These are phyloP conservation scores for Dendrocincla fuliginosa DNA, from an alignment of 2,797 vertebrate species.

Conservation along the genomic window DNA sequence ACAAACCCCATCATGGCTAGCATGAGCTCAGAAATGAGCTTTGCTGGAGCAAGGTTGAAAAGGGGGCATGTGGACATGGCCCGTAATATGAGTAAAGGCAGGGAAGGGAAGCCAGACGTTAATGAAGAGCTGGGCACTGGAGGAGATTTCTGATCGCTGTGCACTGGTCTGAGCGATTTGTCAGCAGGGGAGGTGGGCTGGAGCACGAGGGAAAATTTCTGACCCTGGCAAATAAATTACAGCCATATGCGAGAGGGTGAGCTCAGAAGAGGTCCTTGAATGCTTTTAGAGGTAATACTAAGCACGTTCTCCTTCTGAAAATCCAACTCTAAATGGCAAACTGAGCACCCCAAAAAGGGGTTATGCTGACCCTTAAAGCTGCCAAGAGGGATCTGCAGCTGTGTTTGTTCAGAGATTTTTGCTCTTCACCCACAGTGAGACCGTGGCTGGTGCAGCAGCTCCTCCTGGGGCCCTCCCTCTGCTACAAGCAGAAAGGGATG, in stretches of 20 bases:
- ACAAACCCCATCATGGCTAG: background rate
- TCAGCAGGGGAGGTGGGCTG: conserved; percentile 20
- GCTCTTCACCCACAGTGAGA: background rate
- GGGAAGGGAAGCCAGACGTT: background rate
- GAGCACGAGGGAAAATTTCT: background rate
- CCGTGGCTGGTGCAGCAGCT: background rate
- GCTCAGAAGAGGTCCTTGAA: background rate
- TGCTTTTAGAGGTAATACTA: background rate
- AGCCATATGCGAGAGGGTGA: background rate
- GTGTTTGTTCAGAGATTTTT: background rate
- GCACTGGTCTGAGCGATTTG: background rate
- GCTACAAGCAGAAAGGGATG: background rate
- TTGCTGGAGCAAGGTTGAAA: background rate
- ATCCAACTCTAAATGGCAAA: background rate
- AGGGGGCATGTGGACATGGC: background rate
- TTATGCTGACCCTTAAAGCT: background rate
- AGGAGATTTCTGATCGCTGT: background rate
- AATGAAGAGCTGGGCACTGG: background rate
- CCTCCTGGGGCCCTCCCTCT: background rate
- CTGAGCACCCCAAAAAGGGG: background rate
- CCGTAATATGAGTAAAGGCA: background rate
- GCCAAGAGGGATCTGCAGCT: rapidly evolving
- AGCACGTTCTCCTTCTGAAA: background rate
- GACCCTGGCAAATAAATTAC: conserved; percentile 20
- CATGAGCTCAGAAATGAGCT: background rate